Percentiles rank a stretch among this genome's conserved stretches.
These are phyloP conservation scores for Furcula furcula DNA, from an alignment of 2,888 invertebrate species.

Conservation along the genomic window DNA sequence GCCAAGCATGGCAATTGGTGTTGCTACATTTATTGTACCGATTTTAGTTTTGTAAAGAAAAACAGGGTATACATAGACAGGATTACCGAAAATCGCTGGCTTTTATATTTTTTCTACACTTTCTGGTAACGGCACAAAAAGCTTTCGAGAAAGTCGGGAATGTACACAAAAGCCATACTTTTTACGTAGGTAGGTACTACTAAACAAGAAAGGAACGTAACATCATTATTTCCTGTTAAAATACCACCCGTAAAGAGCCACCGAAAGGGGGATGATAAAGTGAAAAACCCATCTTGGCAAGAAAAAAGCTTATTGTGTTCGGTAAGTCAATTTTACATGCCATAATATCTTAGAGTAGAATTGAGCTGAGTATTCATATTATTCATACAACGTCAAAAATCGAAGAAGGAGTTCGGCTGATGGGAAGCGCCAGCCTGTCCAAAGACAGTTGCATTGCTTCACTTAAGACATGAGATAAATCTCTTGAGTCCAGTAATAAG, in stretches of 20 bases:
- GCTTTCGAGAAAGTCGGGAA: slow-evolving; percentile 12
- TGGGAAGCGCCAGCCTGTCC: no score
- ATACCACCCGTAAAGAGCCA: slow-evolving; percentile 44
- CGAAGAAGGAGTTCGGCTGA: no score
- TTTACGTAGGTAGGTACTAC: slow-evolving; percentile 27
- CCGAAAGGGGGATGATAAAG: slow-evolving; percentile 52
- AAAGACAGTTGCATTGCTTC: no score
- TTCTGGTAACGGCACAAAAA: not conserved
- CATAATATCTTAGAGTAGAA: slow-evolving; percentile 24
- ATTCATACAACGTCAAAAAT: no score
- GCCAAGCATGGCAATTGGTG: no score
- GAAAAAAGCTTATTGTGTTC: slow-evolving; percentile 64
- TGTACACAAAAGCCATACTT: slow-evolving; percentile 14
- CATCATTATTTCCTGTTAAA: slow-evolving; percentile 61
- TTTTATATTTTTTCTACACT: not conserved
- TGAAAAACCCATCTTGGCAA: slow-evolving; percentile 49
- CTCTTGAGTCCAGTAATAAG: no score
- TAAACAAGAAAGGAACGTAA: slow-evolving; percentile 31
- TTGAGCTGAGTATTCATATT: not conserved
- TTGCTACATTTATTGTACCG: no score
- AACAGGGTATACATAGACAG: no score
- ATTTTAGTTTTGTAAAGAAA: no score
- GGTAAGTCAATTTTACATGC: slow-evolving; percentile 48
- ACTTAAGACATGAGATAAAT: no score
- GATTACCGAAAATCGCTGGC: no score